phyloP scores from a whole-genome alignment of 2,888 invertebrate species.

The Sphecodes monilicornis region DNA sequence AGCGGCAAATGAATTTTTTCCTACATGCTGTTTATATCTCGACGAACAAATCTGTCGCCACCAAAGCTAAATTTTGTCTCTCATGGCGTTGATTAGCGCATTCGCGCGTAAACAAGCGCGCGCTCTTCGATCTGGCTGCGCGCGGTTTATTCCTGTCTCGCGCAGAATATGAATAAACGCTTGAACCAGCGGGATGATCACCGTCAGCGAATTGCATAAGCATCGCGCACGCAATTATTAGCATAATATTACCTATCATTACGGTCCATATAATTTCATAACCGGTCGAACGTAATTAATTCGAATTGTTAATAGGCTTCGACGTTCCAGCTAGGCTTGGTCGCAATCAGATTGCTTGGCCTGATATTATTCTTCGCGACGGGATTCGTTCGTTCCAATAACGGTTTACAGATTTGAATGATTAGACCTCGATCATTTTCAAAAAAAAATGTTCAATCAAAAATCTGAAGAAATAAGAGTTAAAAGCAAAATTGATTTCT shows the following conservation, averaged over 20 bases:
- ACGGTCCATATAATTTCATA: constrained; percentile 29
- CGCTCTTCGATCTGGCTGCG: constrained; percentile 25
- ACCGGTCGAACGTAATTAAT: constrained; percentile 20
- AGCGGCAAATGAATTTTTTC: not conserved
- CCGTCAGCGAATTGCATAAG: constrained; percentile 18
- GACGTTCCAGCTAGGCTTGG: not conserved
- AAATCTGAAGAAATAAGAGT: not conserved
- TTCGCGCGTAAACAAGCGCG: constrained; percentile 10
- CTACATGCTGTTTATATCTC: not conserved
- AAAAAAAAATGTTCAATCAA: not conserved
- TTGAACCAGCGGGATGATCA: not conserved
- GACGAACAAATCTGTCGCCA: constrained; percentile 2
- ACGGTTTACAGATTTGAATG: not conserved
- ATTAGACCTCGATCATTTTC: not conserved
- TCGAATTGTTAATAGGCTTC: constrained; percentile 14
- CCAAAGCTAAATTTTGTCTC: constrained; percentile 17
- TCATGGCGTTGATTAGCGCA: constrained; percentile 26
- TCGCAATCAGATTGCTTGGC: not conserved
- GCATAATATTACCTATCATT: constrained; percentile 22
- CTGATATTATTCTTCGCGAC: not conserved
- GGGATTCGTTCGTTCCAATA: not conserved
- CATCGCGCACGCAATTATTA: constrained; percentile 14
- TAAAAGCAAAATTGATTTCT: not conserved
- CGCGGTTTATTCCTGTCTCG: constrained; percentile 11
- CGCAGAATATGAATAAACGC: constrained; percentile 21